Base-by-base conservation (phyloP, 2,888 invertebrate genomes). In the Drosophila emarginata region DNA sequence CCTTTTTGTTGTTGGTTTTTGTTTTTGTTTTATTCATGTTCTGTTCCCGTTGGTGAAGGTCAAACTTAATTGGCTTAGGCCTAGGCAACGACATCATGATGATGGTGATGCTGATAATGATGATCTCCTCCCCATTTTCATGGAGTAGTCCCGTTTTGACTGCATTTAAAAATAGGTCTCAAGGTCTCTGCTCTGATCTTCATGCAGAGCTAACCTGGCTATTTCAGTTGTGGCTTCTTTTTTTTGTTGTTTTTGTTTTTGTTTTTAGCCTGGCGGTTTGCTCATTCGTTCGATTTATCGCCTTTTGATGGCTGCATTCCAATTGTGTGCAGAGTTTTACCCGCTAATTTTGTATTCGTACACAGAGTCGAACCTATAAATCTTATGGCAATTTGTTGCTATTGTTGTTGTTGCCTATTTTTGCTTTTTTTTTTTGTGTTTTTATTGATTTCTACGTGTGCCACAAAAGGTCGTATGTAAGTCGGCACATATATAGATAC, bases 151-250 rank as follows among this genome's bases (percentile, higher is more conserved):
- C 60, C 52, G 71, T 60, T 72, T 40, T 62, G 45, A 59, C 32
- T 58, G 51, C 62, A 32, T 71, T 67, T 84, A 84, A 68, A 84
- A 84, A 84, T 84, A 88, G 84, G 84, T 68, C 72, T 78, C 84
- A 84, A 88, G 84, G 88, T 80, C 76, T 72, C 74, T 32, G 32
- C 11, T 65, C 40, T 45, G 70, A 60, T 58, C 50, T 64, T 28
- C 61, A 15, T n/a, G 39, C 40, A 18, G 21, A 54, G 51, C 6
- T 26, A 26, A 26, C 26, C 26, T 6, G 40, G 15, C 18, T 9
- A 15, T 40, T 40, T 23, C 60, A 39, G 50, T 36, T 61, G 45
- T 26, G 26, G 26, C 5, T 26, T 26, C 6, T 23, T 26, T 26
- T 26, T 26, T 26, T 6, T 26, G 23, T 23, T 23, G 23, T 23